Conservation (phyloP, 2,888 invertebrate species). For the Coecobrya sp. region DNA sequence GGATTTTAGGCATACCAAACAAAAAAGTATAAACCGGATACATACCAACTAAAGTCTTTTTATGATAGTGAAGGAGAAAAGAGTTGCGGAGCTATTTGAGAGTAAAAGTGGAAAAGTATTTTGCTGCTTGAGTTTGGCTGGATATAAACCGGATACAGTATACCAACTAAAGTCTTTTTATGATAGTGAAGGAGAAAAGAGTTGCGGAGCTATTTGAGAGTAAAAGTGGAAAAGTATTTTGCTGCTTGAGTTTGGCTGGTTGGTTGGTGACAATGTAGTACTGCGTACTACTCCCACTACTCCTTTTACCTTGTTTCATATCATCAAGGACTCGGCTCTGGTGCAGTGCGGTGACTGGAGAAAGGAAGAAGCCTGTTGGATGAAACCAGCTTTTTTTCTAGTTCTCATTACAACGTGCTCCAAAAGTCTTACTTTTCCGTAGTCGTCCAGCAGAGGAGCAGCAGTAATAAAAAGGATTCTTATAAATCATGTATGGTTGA, state of each 20-base stretch:
- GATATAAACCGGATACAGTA: not conserved
- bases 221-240: constrained; percentile 57
- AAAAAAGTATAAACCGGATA: not conserved
- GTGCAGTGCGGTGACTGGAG: constrained; percentile 63
- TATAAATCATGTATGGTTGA: constrained; percentile 60
- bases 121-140: constrained; percentile 8
- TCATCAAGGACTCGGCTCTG: constrained; percentile 60
- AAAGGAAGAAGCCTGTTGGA: constrained; percentile 64
- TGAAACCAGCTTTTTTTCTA: constrained; percentile 34
- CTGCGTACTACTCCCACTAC: constrained; percentile 51
- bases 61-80: not conserved
- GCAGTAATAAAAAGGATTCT: not conserved
- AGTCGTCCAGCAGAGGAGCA: not conserved
- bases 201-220: constrained; percentile 56
- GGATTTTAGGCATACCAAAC: not conserved
- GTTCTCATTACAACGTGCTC: constrained; percentile 29
- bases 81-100: constrained; percentile 53
- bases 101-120: constrained; percentile 58
- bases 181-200: not conserved
- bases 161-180: not conserved
- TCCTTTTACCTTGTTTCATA: constrained; percentile 67
- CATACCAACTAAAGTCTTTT: not conserved
- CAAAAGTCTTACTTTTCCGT: not conserved
- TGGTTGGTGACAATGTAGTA: constrained; percentile 64
- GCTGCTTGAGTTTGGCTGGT: constrained; percentile 8